Evolutionary conservation across 2,113 vertebrate species (phyloP).

Genomic region (Smithornis capensis): DNA sequence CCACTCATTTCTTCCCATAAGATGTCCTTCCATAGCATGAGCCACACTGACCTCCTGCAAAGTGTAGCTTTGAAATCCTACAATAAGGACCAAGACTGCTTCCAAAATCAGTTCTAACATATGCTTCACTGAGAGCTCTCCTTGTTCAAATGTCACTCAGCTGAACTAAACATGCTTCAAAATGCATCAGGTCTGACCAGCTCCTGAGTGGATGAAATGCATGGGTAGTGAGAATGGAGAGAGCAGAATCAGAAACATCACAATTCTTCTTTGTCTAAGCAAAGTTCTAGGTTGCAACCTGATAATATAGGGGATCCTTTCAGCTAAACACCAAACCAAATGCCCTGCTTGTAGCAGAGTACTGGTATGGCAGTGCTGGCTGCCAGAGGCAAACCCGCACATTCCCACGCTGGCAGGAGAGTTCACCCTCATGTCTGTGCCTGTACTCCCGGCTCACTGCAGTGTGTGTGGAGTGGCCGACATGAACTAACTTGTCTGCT

Average conservation of each 20-base stretch:
- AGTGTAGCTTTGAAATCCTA: background rate
- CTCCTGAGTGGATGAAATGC: conserved; percentile 37
- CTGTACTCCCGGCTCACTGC: background rate
- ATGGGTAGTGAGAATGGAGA: conserved; percentile 22
- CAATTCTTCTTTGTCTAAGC: background rate
- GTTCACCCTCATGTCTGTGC: background rate
- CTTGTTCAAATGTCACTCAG: background rate
- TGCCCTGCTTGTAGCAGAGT: background rate
- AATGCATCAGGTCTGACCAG: background rate
- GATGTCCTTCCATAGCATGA: background rate
- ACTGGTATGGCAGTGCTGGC: background rate
- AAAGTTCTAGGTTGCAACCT: background rate
- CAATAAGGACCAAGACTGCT: background rate
- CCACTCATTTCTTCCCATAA: background rate
- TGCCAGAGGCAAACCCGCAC: background rate
- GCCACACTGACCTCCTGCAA: background rate
- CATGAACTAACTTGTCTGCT: background rate
- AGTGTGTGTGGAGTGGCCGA: background rate
- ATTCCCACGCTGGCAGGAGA: background rate
- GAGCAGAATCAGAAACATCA: background rate
- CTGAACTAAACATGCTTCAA: background rate
- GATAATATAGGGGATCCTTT: background rate
- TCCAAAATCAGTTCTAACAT: background rate
- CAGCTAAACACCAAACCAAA: background rate
- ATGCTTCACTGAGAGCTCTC: background rate